A percentile compares a stretch with the other conserved stretches of the same genome.
phyloP scores from a whole-genome alignment of 2,113 vertebrate genomes.

The Labeo catla region DNA sequence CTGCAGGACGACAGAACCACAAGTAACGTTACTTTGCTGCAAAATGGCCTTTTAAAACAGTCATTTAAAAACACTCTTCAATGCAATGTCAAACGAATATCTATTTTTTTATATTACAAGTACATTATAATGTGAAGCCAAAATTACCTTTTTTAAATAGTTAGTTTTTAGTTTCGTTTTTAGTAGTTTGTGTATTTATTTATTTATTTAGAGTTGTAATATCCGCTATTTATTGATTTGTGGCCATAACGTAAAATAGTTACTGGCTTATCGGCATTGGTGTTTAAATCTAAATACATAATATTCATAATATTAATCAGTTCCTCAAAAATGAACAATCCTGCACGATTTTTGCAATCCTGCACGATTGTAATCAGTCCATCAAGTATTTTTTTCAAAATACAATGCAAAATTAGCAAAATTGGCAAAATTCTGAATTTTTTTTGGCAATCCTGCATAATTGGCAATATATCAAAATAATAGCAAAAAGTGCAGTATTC shows the following conservation, averaged over 20 bases:
- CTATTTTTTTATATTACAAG: neutral
- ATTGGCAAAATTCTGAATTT: too few relatives aligned
- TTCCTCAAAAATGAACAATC: neutral
- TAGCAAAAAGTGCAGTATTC: too few relatives aligned
- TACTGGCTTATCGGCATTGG: neutral
- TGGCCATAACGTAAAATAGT: neutral
- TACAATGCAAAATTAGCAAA: too few relatives aligned
- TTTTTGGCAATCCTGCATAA: too few relatives aligned
- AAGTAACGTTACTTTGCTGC: neutral
- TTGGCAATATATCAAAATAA: too few relatives aligned
- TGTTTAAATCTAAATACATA: neutral
- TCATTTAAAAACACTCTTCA: too few relatives aligned
- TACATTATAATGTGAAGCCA: neutral
- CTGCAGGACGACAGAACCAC: constrained; percentile 66
- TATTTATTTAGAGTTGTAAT: neutral
- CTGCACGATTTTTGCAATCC: too few relatives aligned
- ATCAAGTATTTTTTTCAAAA: too few relatives aligned
- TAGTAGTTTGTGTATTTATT: neutral
- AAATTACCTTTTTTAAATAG: neutral
- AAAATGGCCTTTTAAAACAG: too few relatives aligned
- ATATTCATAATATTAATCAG: neutral
- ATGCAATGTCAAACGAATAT: neutral
- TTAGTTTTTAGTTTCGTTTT: neutral
- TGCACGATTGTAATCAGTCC: too few relatives aligned
- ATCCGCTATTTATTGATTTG: neutral